Percentiles rank a stretch among this genome's conserved stretches.
These are phyloP conservation scores for Leguminivora glycinivorella DNA, from an alignment of 1,140 invertebrate genomes.

Conservation along the genomic window DNA sequence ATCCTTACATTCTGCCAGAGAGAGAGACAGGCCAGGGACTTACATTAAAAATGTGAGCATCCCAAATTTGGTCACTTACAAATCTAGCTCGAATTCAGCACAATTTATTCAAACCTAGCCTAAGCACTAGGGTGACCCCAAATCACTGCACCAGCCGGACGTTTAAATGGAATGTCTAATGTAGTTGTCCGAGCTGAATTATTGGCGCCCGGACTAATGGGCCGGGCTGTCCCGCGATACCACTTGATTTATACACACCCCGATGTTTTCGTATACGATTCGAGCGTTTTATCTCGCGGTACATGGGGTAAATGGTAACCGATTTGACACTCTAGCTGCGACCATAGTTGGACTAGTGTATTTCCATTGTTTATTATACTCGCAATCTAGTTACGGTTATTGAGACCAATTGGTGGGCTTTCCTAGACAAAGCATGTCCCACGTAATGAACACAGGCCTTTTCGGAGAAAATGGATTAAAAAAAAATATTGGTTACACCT, in stretches of 20 bases:
- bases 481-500: no score
- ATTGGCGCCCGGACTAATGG: conserved; percentile 20
- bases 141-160: conserved; percentile 22
- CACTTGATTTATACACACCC: conserved; percentile 22
- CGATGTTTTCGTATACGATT: conserved; percentile 14
- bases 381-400: no score
- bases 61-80: conserved; percentile 1
- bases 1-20: neutral
- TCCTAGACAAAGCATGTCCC: no score
- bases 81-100: neutral
- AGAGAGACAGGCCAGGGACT: neutral
- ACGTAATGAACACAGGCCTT: no score
- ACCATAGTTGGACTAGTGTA: neutral
- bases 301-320: neutral
- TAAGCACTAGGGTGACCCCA: conserved; percentile 27
- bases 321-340: neutral
- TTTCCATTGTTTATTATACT: no score
- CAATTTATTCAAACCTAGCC: conserved; percentile 25
- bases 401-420: no score
- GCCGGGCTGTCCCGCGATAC: conserved; percentile 23
- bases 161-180: conserved; percentile 29
- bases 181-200: conserved; percentile 28
- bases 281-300: conserved; percentile 23
- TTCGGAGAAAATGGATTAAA: no score
- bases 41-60: neutral